phyloP scores from a whole-genome alignment of 2,797 vertebrate species.

The Onychomys arenicola region DNA sequence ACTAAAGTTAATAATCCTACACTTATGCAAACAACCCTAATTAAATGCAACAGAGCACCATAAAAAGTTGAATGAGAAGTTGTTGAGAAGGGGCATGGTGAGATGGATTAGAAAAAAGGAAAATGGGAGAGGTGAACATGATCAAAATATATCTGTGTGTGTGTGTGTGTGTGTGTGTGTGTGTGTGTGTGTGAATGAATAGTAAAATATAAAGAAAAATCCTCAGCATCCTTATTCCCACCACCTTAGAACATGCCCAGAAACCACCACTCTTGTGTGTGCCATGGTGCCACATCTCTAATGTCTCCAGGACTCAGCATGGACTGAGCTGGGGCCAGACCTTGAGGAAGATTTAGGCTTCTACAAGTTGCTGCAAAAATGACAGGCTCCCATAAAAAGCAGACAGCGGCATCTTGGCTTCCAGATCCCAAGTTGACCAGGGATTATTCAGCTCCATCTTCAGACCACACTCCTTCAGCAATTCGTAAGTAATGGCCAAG shows the following conservation, averaged over 20 bases:
- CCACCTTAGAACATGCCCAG: neutral
- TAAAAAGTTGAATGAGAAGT: neutral
- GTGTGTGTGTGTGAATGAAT: too few relatives aligned
- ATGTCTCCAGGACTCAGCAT: too few relatives aligned
- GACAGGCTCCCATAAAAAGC: too few relatives aligned
- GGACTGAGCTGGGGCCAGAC: rapidly evolving
- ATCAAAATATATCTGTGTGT: neutral
- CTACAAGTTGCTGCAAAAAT: neutral
- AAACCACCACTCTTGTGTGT: too few relatives aligned
- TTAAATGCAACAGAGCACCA: neutral
- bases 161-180: too few relatives aligned
- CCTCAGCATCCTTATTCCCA: neutral
- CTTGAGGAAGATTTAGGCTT: neutral
- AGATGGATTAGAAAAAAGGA: neutral
- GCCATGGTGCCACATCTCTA: rapidly evolving
- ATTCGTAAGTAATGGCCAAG: too few relatives aligned
- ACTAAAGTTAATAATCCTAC: neutral
- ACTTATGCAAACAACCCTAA: neutral
- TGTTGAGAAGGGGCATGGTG: neutral
- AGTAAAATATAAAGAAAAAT: neutral
- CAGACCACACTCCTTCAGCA: too few relatives aligned
- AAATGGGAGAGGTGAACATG: neutral
- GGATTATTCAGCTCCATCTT: too few relatives aligned
- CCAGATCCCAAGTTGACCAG: too few relatives aligned
- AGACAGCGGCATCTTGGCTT: too few relatives aligned